These are phyloP conservation scores for Myotis vivesi DNA, from an alignment of 2,797 vertebrate genomes.

Conservation along the genomic window DNA sequence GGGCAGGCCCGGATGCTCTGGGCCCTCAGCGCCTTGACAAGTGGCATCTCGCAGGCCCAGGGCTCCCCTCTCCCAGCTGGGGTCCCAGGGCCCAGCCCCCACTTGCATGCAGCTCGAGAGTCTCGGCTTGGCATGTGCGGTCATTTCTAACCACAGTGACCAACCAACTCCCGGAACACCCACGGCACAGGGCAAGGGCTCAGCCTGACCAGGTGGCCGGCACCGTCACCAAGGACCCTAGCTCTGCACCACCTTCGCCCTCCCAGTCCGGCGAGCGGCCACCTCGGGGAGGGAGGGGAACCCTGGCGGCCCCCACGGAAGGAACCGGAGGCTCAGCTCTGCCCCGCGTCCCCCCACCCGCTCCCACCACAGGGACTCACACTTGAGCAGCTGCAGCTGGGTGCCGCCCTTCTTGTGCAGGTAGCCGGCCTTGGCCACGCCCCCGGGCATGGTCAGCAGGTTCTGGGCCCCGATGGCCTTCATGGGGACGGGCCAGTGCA, in stretches of 20 bases:
- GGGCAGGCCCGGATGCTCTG: too few species aligned
- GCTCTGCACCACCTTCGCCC: not conserved
- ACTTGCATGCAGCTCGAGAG: not conserved
- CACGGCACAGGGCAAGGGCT: not conserved
- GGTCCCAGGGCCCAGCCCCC: not conserved
- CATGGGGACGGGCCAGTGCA: slow-evolving; percentile 95
- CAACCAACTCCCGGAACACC: not conserved
- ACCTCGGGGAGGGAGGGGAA: not conserved
- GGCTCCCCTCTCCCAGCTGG: not conserved
- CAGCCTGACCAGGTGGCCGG: not conserved
- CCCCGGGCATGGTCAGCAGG: slow-evolving; percentile 97
- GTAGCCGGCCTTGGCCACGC: slow-evolving; percentile 92
- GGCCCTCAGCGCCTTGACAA: too few species aligned
- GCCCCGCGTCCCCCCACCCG: rapidly evolving
- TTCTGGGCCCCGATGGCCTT: slow-evolving; percentile 98
- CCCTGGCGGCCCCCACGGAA: not conserved
- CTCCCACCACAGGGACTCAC: slow-evolving; percentile 84
- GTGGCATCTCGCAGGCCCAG: not conserved
- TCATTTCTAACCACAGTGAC: not conserved
- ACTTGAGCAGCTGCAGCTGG: slow-evolving; percentile 95
- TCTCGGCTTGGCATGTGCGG: not conserved
- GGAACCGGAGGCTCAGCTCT: not conserved
- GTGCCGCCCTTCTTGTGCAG: slow-evolving; percentile 98
- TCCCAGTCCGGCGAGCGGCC: not conserved
- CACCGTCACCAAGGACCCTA: rapidly evolving